phyloP scores from a whole-genome alignment of 2,797 vertebrate species.

The Malacoctenus gilli region DNA sequence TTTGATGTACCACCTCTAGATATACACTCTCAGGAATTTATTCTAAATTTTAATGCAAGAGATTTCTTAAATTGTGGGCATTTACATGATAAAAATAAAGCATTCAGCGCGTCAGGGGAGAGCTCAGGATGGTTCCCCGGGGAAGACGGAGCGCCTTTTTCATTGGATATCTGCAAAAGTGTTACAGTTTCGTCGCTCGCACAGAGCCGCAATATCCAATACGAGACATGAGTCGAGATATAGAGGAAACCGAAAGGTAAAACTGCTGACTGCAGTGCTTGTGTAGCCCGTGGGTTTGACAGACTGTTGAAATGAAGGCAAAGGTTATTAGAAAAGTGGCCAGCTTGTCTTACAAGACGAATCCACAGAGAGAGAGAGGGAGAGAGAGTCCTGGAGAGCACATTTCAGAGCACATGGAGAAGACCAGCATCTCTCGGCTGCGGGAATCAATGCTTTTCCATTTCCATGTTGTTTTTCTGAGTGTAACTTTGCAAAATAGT shows the following conservation, averaged over 20 bases:
- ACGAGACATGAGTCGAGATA: slow-evolving; percentile 21
- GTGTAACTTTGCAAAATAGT: too few relatives aligned
- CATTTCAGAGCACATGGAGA: too few relatives aligned
- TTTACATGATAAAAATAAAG: slow-evolving; percentile 5
- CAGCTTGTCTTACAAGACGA: slow-evolving; percentile 40
- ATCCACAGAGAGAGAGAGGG: slow-evolving; percentile 22
- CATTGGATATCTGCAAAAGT: slow-evolving; percentile 20
- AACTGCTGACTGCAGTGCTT: slow-evolving; percentile 30
- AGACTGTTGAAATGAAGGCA: slow-evolving; percentile 43
- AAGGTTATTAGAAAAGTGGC: slow-evolving; percentile 49
- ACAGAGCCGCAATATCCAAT: slow-evolving; percentile 3
- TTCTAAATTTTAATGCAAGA: slow-evolving; percentile 1
- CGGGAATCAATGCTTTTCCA: too few relatives aligned
- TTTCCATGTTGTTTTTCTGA: too few relatives aligned
- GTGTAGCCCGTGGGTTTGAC: slow-evolving; percentile 41
- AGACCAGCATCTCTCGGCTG: too few relatives aligned
- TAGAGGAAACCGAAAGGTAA: slow-evolving; percentile 14
- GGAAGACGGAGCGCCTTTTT: slow-evolving; percentile 1
- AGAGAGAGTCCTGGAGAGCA: not conserved
- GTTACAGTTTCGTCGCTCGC: not conserved
- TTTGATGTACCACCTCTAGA: slow-evolving; percentile 15
- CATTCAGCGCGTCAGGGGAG: slow-evolving; percentile 3
- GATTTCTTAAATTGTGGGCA: slow-evolving; percentile 3
- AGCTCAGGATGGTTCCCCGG: not conserved
- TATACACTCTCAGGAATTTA: slow-evolving; percentile 4